phyloP scores from a whole-genome alignment of 2,888 invertebrate species.

The Napeogenes inachia region DNA sequence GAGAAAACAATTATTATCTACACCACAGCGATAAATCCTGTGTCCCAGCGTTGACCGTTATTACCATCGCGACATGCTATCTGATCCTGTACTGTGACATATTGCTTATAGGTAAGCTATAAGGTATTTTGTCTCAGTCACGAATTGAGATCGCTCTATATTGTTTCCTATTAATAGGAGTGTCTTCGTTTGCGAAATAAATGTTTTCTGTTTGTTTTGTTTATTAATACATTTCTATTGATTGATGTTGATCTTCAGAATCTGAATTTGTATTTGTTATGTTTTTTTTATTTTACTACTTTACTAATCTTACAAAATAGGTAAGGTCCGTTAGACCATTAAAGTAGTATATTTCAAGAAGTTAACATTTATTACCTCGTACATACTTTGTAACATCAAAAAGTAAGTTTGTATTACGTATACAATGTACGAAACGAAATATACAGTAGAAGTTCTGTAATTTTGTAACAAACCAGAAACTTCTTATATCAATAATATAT shows the following conservation, averaged over 20 bases:
- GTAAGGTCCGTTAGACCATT: too few relatives aligned
- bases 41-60: conserved; percentile 46
- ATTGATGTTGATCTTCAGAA: neutral
- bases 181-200: neutral
- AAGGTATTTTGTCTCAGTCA: conserved; percentile 42
- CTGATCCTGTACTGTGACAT: conserved; percentile 53
- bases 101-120: conserved; percentile 44
- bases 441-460: too few relatives aligned
- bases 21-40: conserved; percentile 52
- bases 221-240: neutral
- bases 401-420: too few relatives aligned
- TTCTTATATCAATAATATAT: neutral
- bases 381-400: too few relatives aligned
- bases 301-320: too few relatives aligned
- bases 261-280: too few relatives aligned
- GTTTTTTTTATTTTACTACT: too few relatives aligned
- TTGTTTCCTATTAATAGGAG: conserved; percentile 20
- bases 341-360: too few relatives aligned
- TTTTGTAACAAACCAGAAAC: neutral
- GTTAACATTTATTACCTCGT: too few relatives aligned
- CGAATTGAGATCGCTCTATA: conserved; percentile 36
- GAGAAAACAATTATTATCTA: conserved; percentile 55
- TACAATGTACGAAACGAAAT: too few relatives aligned
- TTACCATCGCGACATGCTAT: conserved; percentile 45
- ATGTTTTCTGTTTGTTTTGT: neutral